phyloP scores from a whole-genome alignment of 1,140 invertebrate genomes.

The Nilaparvata lugens region DNA sequence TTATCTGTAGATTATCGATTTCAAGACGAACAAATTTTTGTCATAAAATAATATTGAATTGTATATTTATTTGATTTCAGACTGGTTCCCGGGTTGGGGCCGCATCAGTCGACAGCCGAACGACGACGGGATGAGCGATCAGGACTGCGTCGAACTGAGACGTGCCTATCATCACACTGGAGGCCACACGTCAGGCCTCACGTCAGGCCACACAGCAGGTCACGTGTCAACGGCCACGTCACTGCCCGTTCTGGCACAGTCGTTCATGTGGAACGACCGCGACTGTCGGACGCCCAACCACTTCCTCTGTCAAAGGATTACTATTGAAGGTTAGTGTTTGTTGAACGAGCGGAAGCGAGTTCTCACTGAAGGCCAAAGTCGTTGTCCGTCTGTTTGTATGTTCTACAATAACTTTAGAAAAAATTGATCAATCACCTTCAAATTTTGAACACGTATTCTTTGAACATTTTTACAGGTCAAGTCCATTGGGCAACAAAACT shows the following conservation, averaged over 20 bases:
- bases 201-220: constrained; percentile 30
- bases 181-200: constrained; percentile 31
- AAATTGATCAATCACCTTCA: no score
- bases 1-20: no score
- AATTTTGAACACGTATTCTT: no score
- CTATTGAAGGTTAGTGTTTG: constrained; percentile 14
- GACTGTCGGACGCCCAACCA: constrained; percentile 58
- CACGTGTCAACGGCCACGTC: constrained; percentile 16
- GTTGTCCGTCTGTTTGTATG: no score
- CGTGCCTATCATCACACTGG: constrained; percentile 46
- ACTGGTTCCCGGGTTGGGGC: constrained; percentile 71
- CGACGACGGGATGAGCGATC: constrained; percentile 64
- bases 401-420: no score
- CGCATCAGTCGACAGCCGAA: constrained; percentile 62
- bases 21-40: no score
- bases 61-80: constrained; percentile 37
- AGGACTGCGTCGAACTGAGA: constrained; percentile 69
- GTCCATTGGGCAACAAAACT: no score
- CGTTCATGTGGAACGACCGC: constrained; percentile 68
- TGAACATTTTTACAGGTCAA: no score
- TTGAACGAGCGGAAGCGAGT: no score
- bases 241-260: constrained; percentile 25
- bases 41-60: no score
- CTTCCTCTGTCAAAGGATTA: constrained; percentile 53
- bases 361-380: no score